Evolutionary conservation across 2,888 invertebrate species (phyloP), one percentile per base, ranked within the genome.

Genomic region (Lucinisca nassula): DNA sequence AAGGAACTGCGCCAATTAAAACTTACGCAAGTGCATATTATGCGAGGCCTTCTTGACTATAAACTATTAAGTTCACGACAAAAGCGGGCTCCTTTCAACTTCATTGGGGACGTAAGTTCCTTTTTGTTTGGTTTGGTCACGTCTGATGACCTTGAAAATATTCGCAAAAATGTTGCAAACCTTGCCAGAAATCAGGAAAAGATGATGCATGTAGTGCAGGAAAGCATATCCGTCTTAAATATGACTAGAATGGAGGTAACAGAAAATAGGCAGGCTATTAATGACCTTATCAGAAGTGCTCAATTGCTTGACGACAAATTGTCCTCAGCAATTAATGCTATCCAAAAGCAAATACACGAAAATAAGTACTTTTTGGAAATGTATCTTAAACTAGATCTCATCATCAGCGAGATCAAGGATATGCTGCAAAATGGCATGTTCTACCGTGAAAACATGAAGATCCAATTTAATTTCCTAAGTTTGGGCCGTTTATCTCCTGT

Each of bases 141-240:
- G 17, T 67, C 73, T n/a, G 6, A 10, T 30, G 86, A 86, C 35
- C 45, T 86, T 55, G 21, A 75, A 21, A 40, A 40, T 37, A 79
- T 86, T 38, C 70, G 72, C 8, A 74, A 24, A 32, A 82, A 79
- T 58, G 61, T 82, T 40, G 14, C 51, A 30, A 79, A 10, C 45
- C 32, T 77, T 30, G 79, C 79, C n/a, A 21, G 17, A 40, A 83
- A 83, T 51, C 87, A 87, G 51, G 51, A 83, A 77, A 17, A 75
- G 10, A 73, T 87, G 17, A 51, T 77, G 35, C 87, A 83, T 35
- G 17, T 67, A 1, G 67, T 87, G 1, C 38, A 75, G 1, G n/a
- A 72, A 51, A 72, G 77, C 38, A n/a, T 83, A 14, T 72, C 80
- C 21, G 27, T 83, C 4, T 30, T 87, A 0, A 83, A 83, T 45